phyloP scores from a whole-genome alignment of 2,888 invertebrate genomes.

The Sceliomorpha sp. region DNA sequence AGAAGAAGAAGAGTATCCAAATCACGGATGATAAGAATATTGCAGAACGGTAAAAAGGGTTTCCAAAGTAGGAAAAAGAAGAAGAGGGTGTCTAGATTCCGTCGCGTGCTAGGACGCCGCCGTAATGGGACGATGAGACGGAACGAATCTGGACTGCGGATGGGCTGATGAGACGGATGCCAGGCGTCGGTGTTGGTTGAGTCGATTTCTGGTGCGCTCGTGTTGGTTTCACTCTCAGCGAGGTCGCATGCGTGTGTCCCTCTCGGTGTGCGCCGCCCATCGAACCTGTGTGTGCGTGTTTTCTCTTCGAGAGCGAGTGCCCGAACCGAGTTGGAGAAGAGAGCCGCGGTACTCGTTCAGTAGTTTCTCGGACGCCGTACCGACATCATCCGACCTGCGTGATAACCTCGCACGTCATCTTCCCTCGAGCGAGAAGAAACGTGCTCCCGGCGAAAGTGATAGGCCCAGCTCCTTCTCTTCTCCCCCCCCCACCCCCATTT shows the following conservation, averaged over 20 bases:
- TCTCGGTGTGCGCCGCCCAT: constrained; percentile 54
- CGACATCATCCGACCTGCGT: constrained; percentile 76
- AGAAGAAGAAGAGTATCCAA: too few relatives aligned
- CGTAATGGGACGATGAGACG: constrained; percentile 64
- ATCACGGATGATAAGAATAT: too few relatives aligned
- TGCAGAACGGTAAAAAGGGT: too few relatives aligned
- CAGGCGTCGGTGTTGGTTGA: constrained; percentile 63
- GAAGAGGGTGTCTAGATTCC: constrained; percentile 41
- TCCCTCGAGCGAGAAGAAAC: constrained; percentile 7
- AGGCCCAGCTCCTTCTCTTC: too few relatives aligned
- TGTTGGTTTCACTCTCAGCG: constrained; percentile 71
- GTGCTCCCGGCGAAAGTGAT: neutral
- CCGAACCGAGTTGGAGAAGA: constrained; percentile 76
- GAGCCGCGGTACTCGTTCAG: constrained; percentile 78
- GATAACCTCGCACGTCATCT: constrained; percentile 60
- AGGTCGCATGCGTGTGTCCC: constrained; percentile 38
- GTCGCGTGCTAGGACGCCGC: constrained; percentile 68
- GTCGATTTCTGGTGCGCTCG: constrained; percentile 62
- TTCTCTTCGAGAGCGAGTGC: constrained; percentile 71
- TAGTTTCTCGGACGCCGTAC: constrained; percentile 79
- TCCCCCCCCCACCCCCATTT: too few relatives aligned
- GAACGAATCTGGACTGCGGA: constrained; percentile 57
- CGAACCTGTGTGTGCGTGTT: constrained; percentile 53
- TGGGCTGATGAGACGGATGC: constrained; percentile 66
- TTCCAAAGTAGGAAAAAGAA: constrained; percentile 10